These are phyloP conservation scores for Tenualosa ilisha DNA, from an alignment of 2,797 vertebrate genomes.

Conservation along the genomic window DNA sequence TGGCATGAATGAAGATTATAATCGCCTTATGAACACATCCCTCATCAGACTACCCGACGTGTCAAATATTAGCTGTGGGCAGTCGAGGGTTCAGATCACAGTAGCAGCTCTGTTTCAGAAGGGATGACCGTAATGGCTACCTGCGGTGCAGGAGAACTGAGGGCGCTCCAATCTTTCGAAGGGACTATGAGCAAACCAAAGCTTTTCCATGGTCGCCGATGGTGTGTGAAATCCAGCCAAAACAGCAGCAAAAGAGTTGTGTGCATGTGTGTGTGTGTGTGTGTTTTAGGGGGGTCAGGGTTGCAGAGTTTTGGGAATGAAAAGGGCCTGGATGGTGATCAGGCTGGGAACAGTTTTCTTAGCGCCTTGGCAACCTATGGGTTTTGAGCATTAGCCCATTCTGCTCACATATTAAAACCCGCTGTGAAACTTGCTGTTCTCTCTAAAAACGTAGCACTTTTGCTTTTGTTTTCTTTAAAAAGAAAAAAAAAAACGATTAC, in stretches of 20 bases:
- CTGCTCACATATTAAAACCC: constrained; percentile 63
- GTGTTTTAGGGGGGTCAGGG: constrained; percentile 43
- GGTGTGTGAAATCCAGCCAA: neutral
- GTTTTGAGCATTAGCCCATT: constrained; percentile 84
- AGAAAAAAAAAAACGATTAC: neutral
- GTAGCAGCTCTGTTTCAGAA: constrained; percentile 69
- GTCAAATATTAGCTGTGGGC: constrained; percentile 38
- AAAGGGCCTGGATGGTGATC: constrained; percentile 86
- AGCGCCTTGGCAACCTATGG: constrained; percentile 84
- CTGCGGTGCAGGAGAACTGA: constrained; percentile 78
- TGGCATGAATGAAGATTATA: constrained; percentile 68
- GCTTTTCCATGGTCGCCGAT: neutral
- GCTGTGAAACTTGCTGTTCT: constrained; percentile 56
- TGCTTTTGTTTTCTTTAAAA: neutral
- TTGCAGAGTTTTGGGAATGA: constrained; percentile 69
- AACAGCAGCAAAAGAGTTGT: constrained; percentile 50
- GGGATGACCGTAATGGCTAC: constrained; percentile 79
- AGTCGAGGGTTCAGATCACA: constrained; percentile 55
- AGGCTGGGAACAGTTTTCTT: constrained; percentile 67
- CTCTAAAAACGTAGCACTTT: neutral
- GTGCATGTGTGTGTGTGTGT: constrained; percentile 41
- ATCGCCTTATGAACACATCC: constrained; percentile 63
- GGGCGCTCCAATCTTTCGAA: constrained; percentile 74
- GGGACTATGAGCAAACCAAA: constrained; percentile 44
- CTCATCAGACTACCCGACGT: constrained; percentile 57